Conservation (phyloP, 2,888 invertebrate genomes). For the Allygus modestus region DNA sequence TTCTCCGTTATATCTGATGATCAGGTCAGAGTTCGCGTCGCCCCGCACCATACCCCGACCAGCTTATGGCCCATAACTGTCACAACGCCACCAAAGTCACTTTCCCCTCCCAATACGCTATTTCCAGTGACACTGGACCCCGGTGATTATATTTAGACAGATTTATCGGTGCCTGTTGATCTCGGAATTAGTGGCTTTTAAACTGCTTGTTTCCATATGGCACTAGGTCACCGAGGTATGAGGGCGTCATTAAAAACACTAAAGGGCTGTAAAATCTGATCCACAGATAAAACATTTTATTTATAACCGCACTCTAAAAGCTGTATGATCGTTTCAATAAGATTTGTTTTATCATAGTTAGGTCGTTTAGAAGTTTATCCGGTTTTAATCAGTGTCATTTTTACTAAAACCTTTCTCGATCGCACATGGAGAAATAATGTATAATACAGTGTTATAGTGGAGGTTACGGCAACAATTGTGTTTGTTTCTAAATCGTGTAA, state of each 20-base stretch:
- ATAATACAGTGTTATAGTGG: no score
- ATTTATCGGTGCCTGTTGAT: neutral
- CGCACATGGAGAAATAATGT: no score
- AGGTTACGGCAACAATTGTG: no score
- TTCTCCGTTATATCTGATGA: no score
- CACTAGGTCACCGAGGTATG: neutral
- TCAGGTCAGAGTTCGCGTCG: no score
- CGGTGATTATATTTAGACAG: neutral
- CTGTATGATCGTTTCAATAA: no score
- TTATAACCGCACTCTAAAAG: neutral
- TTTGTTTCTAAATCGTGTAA: no score
- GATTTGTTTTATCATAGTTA: no score
- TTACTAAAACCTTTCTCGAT: no score
- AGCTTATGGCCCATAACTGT: constrained; percentile 10
- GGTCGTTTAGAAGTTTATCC: no score
- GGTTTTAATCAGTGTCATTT: no score
- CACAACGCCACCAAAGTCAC: neutral
- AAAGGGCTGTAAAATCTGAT: neutral
- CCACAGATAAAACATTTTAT: neutral
- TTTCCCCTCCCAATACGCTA: neutral
- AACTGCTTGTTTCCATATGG: neutral
- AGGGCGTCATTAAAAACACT: neutral
- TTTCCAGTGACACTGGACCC: neutral
- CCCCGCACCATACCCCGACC: neutral
- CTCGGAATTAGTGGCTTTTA: neutral